Base-by-base conservation (phyloP, 1,140 invertebrate species). In the Listronotus oregonensis region DNA sequence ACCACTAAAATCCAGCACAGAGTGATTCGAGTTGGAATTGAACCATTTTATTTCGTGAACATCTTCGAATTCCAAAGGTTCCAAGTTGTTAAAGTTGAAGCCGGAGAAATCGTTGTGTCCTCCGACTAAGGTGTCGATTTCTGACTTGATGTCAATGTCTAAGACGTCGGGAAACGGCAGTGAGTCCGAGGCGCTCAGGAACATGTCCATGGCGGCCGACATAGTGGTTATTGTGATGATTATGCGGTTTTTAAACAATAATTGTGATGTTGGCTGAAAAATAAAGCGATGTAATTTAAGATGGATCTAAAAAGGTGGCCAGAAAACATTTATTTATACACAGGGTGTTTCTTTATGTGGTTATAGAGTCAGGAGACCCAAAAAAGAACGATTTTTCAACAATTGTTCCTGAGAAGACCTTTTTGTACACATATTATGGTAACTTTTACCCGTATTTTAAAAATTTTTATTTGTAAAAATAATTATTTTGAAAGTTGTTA, bases 131-230 rank as follows among this genome's bases (percentile, higher is more conserved):
- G 86, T 87, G 42, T 91, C 90, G 66, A 92, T 89, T 75, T 92
- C 90, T 50, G 86, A 88, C 71, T 92, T 90, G 31, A 93, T 92
- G 74, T 93, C 91, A 73, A 90, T 88, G 73, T 88, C 74, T 14
- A 75, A 57, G 87, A 94, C 92, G 66, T 88, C 86, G 73, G 90
- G 89, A 74, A 91, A 82, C 9, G 89, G 89, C 39, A 83, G 71
- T 57, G 82, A 82, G 71, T 85, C 83, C n/a, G 70, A 69, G 6
- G 82, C 78, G 44, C 79, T 81, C 31, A 85, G 77, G 54, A 81
- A 83, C 70, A 82, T 83, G 72, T 85, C 83, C 83, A 84, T 85
- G 49, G 78, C 81, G 32, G 75, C 67, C 8, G 75, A 74, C 75
- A 77, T 76, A 27, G 9, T 68, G 55, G 32, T 46, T 27, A 39